phyloP scores from a whole-genome alignment of 2,797 vertebrate species.

The Harpagifer antarcticus region DNA sequence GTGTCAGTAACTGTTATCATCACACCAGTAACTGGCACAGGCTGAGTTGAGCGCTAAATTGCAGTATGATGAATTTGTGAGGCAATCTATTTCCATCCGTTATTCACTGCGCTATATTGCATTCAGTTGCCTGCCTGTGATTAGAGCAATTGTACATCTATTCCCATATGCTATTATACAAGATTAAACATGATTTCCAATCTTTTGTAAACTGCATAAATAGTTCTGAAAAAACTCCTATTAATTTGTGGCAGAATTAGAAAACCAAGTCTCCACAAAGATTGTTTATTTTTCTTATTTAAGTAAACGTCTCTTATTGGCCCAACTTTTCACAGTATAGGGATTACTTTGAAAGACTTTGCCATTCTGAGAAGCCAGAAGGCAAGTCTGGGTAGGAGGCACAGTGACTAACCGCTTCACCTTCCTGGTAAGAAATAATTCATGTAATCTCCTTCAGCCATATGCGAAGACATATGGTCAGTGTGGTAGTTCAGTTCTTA shows the following conservation, averaged over 20 bases:
- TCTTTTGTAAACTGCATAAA: not conserved
- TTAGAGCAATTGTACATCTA: constrained; percentile 4
- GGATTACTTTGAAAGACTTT: constrained; percentile 7
- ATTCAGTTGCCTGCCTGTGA: constrained; percentile 1
- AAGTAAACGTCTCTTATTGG: not conserved
- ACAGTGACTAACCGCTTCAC: constrained; percentile 28
- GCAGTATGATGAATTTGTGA: constrained; percentile 23
- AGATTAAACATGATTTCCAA: constrained; percentile 2
- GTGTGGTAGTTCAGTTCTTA: constrained; percentile 24
- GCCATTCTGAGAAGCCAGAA: constrained; percentile 2
- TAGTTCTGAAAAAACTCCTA: not conserved
- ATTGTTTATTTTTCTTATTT: not conserved
- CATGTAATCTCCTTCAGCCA: constrained; percentile 65
- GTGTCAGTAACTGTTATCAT: constrained; percentile 26
- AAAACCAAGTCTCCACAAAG: not conserved
- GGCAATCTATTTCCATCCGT: constrained; percentile 20
- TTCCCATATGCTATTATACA: constrained; percentile 16
- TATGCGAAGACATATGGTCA: constrained; percentile 69
- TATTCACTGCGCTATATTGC: constrained; percentile 12
- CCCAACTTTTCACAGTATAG: not conserved
- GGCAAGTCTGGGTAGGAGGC: not conserved
- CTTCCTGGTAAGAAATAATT: constrained; percentile 64
- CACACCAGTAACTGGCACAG: constrained; percentile 16
- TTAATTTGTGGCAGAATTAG: constrained; percentile 1
- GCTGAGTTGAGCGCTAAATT: constrained; percentile 15